Evolutionary conservation across 2,888 invertebrate species (phyloP), one percentile per base, ranked within the genome.

Genomic region (Tenthredo scrophulariae): DNA sequence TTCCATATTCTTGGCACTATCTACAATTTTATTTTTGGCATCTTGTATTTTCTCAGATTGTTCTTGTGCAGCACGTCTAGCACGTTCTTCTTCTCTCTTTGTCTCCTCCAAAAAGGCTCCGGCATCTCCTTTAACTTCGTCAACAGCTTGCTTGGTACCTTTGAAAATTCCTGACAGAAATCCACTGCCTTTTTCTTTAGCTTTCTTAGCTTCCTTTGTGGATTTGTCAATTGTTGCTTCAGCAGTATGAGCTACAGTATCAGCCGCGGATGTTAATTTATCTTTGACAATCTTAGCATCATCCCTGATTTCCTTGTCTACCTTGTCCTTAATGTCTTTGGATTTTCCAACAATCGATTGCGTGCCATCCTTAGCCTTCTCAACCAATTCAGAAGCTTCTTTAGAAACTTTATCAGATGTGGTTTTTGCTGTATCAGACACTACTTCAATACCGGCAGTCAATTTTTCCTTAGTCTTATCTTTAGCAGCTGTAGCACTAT

Each of bases 21-120:
- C 62, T 1, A 70, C 62, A 58, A 84, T 75, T 40, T 85, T 83
- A 50, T 85, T 84, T 46, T 75, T 85, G 67, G 79, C 65, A 58
- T 86, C 86, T 37, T 84, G 82, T 40, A 62, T 26, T 37, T 62
- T 80, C 4, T 88, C 86, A 37, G 22, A 67, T 89, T 90, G 74
- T 91, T n/a, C 86, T 77, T 2, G 91, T 33, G 92, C 89, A 33
- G 91, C 90, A 85, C 89, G 91, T 72, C 90, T 90, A 15, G 90
- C 90, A 40, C 89, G 87, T 86, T 91, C 90, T 79, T 87, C 88
- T 83, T 89, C 89, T 33, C 86, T 87, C 50, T 86, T 87, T 29
- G 58, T 62, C 50, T 84, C 74, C 89, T 90, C 87, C 87, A 89
- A 9, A 77, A 87, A 88, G 75, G 88, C 89, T 85, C 88, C 90